phyloP scores from a whole-genome alignment of 2,888 invertebrate species.

The Mactromeris polynyma region DNA sequence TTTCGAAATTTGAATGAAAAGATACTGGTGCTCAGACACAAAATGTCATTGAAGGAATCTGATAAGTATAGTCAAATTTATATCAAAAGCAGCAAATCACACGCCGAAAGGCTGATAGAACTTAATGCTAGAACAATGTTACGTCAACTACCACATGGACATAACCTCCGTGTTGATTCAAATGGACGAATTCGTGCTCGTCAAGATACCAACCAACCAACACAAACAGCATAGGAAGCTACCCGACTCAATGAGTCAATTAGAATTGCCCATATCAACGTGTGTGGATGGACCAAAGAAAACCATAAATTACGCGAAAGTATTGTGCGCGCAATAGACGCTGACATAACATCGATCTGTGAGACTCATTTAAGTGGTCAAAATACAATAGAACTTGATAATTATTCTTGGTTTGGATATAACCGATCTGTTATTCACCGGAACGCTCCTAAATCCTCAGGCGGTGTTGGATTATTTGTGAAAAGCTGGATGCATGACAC shows the following conservation, averaged over 20 bases:
- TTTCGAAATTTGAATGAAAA: slow-evolving; percentile 16
- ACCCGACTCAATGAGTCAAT: slow-evolving; percentile 39
- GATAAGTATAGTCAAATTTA: not conserved
- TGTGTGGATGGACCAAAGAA: slow-evolving; percentile 60
- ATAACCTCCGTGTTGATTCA: slow-evolving; percentile 34
- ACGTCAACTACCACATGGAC: slow-evolving; percentile 46
- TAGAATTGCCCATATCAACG: no score
- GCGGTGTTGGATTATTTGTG: slow-evolving; percentile 53
- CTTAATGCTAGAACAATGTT: slow-evolving; percentile 52
- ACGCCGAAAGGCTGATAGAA: slow-evolving; percentile 49
- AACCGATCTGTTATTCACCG: slow-evolving; percentile 36
- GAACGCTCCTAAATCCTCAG: slow-evolving; percentile 53
- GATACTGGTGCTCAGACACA: slow-evolving; percentile 1
- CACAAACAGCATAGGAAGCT: slow-evolving; percentile 18
- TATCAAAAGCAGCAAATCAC: no score
- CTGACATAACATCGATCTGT: slow-evolving; percentile 51
- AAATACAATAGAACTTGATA: slow-evolving; percentile 21
- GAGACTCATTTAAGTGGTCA: slow-evolving; percentile 50
- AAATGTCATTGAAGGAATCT: not conserved
- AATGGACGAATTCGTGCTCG: slow-evolving; percentile 40
- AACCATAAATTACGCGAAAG: slow-evolving; percentile 39
- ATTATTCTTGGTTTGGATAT: slow-evolving; percentile 49
- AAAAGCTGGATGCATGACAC: slow-evolving; percentile 27
- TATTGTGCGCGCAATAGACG: slow-evolving; percentile 32
- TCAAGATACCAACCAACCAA: not conserved